Base-by-base conservation (phyloP, 2,113 vertebrate genomes). In the Amblyopsis rosae region DNA sequence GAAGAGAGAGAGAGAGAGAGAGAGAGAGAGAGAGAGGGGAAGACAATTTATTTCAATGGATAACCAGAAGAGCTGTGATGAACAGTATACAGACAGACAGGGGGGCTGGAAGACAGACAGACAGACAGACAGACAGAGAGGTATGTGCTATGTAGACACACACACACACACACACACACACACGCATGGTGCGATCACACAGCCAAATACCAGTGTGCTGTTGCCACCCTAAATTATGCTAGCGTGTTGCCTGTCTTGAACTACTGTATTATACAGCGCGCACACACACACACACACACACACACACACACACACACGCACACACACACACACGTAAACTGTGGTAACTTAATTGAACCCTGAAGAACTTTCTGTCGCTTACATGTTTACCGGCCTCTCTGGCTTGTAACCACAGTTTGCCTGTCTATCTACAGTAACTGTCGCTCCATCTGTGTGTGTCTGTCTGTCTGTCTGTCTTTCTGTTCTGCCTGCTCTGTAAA, bases 161-260 rank as follows among this genome's bases (percentile, higher is more conserved):
- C 69, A 72, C 26, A 46, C 19, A 65, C 7, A 8, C 13, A 12
- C 47, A 61, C n/a, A n/a, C n/a, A n/a, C n/a, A n/a, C n/a, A n/a
- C n/a, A 79, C 61, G 65, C 69, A 77, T 66, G 50, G 57, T 19
- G 12, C 32, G 49, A 16, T 79, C 51, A 70, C 47, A 49, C 17
- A 32, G 48, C 12, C 17, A 57, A 59, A 76, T 62, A 17, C n/a
- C n/a, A n/a, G n/a, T n/a, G n/a, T n/a, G n/a, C n/a, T n/a, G n/a
- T n/a, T n/a, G n/a, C 70, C 49, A 65, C 41, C 19, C 19, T 26
- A 26, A 1, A 26, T 26, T 26, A 26, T 26, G 19, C 19, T 26
- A 62, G 46, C 41, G 32, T 19, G 65, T 33, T 46, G 65, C 65
- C 74, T 75, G 63, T 41, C 35, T 8, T 6, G 35, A 41, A 41